Evolutionary conservation across 2,797 vertebrate species (phyloP).

Genomic region (Syncerus caffer): DNA sequence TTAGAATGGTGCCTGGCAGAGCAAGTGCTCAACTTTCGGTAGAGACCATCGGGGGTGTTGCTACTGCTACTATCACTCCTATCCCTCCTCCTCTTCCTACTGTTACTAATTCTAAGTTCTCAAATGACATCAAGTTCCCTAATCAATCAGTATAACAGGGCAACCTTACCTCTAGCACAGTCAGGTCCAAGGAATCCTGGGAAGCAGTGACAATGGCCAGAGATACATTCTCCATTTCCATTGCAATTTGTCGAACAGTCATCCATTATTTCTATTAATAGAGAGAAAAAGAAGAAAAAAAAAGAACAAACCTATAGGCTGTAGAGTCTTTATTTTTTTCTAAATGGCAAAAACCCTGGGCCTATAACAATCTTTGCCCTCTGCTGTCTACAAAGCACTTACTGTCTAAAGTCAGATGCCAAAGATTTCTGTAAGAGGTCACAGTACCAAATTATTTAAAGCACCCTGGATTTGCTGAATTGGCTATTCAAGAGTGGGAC

Average conservation of each 20-base stretch:
- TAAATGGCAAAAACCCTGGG: not conserved
- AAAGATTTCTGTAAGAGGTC: conserved; percentile 46
- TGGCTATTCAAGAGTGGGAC: conserved; percentile 39
- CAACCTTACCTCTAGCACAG: conserved; percentile 92
- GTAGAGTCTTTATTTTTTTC: not conserved
- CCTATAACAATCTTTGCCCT: not conserved
- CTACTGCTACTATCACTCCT: not conserved
- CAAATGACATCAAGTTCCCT: not conserved
- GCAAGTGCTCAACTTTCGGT: conserved; percentile 2
- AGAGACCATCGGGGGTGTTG: not conserved
- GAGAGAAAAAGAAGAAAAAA: conserved; percentile 58
- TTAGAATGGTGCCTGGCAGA: not conserved
- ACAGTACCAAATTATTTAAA: conserved; percentile 51
- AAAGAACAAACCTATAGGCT: not conserved
- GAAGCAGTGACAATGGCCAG: conserved; percentile 96
- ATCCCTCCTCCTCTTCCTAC: not conserved
- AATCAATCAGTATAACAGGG: conserved; percentile 3
- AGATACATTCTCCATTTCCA: conserved; percentile 96
- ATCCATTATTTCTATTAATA: conserved; percentile 91
- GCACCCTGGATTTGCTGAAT: conserved; percentile 29
- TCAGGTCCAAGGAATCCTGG: conserved; percentile 95
- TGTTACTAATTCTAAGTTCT: not conserved
- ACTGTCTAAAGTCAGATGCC: conserved; percentile 52
- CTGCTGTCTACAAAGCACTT: conserved; percentile 1
- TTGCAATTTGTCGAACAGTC: conserved; percentile 96